phyloP scores from a whole-genome alignment of 2,888 invertebrate species.

The Lasioglossum villosulum region DNA sequence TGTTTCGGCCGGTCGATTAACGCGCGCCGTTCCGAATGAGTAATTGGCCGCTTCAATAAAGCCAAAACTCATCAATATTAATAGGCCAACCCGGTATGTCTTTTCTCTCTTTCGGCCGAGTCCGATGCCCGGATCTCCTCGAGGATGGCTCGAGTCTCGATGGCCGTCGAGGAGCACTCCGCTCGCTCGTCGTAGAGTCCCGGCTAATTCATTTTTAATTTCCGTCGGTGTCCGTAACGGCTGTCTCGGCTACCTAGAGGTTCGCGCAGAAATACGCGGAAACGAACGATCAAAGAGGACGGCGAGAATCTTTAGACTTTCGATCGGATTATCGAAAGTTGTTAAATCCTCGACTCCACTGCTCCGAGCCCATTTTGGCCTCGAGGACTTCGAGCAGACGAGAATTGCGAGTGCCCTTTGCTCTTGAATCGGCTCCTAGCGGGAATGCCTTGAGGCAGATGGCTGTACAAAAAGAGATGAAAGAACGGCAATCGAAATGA shows the following conservation, averaged over 20 bases:
- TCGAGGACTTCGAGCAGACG: background rate
- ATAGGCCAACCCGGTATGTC: conserved; percentile 15
- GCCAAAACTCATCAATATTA: conserved; percentile 59
- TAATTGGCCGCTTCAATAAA: conserved; percentile 46
- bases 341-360: background rate
- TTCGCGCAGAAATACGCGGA: background rate
- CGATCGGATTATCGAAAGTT: conserved; percentile 17
- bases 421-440: background rate
- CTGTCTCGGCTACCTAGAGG: background rate
- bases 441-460: background rate
- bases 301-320: background rate
- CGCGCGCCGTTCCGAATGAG: conserved; percentile 45
- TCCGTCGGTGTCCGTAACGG: background rate
- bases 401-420: background rate
- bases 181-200: background rate
- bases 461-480: background rate
- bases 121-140: conserved; percentile 26
- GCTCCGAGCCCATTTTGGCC: background rate
- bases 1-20: conserved; percentile 48
- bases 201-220: conserved; percentile 3
- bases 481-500: background rate
- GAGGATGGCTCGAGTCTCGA: conserved; percentile 34
- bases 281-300: background rate
- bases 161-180: conserved; percentile 17
- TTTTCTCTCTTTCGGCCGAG: conserved; percentile 33